Evolutionary conservation across 2,113 vertebrate genomes (phyloP), one percentile per base, ranked within the genome.

Genomic region (Rhineura floridana): DNA sequence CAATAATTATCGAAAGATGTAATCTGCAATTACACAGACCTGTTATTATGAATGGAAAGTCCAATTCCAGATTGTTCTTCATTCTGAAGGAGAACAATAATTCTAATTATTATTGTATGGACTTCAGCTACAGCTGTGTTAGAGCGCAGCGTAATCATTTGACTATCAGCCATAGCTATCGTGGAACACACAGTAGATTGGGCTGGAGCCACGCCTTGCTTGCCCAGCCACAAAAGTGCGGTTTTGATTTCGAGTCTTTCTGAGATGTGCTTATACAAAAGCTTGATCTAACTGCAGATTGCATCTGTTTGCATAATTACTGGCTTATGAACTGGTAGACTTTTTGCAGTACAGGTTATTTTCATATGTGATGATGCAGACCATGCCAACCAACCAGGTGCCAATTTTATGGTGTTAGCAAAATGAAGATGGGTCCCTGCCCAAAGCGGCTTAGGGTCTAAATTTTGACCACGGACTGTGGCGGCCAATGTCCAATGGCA

Each of bases 91-190:
- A 88, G 81, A 88, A 88, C 87, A 88, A 88, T 88, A 28, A 50
- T 88, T 83, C 87, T 88, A 88, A 88, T 88, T 83, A 88, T 88
- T 88, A 88, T 88, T 88, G 81, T 88, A 46, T 33, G 87, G 87
- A 88, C 87, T 73, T 83, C 6, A 10, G 30, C 55, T 33, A 83
- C 87, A 88, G 87, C 87, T 88, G 87, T 77, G 75, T 42, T 59
- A 12, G 59, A 77, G 42, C 72, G 17, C 8, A 44, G 44, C 8
- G 33, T 48, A 67, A 50, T 77, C 44, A 52, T 76, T 50, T 15
- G 80, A 50, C 65, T 50, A 13, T 42, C 77, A 88, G 23, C 44
- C 80, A 46, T 21, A 7, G 17, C 42, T 48, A 19, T n/a, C 73
- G 33, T 39, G 44, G 81, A 81, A 67, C 13, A 12, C 50, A 77